Base-by-base conservation (phyloP, 2,888 invertebrate species). In the Gastrophysa polygoni region DNA sequence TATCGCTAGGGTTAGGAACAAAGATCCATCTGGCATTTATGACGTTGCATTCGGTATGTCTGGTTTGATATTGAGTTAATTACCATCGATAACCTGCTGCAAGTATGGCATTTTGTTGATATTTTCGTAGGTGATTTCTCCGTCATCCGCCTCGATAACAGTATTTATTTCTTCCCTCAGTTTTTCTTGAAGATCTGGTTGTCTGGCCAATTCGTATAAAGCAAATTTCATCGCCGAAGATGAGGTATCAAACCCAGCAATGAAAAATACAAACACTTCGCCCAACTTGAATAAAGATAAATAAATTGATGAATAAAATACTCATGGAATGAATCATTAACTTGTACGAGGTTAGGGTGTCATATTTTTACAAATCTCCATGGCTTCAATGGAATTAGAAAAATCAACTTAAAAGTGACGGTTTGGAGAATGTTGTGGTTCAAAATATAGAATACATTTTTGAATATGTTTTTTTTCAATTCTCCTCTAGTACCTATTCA, bases 171-270 rank as follows among this genome's bases (percentile, higher is more conserved):
- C 48, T 58, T 47, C 1, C 2, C 54, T 43, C 8, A 54, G 17
- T 16, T 54, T 54, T 11, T 54, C 54, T 17, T 54, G 54, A 24
- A 54, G n/a, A 8, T 66, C 57, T 10, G 50, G 56, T 24, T 55
- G 52, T 51, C 16, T 32, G 6, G 62, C 52, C 18, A 68, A 28
- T 43, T 68, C 68, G 28, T 64, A 68, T 2, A 68, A 48, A 0
- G 64, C 57, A 20, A 66, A 66, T 50, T 32, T 66, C 62, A 68
- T 61, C 2, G 64, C 57, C 1, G 68, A 59, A 1, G 68, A 63
- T 14, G 64, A 66, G 0, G 66, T 68, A 28, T 68, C 68, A 50
- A 64, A 68, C 14, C 68, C 68, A 24, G 68, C 68, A n/a, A 64
- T 8, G 44, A 66, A 68, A 28, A 68, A 68, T 5, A 68, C 16